Conservation (phyloP, 2,888 invertebrate genomes). For the Lordiphosa fenestrarum region DNA sequence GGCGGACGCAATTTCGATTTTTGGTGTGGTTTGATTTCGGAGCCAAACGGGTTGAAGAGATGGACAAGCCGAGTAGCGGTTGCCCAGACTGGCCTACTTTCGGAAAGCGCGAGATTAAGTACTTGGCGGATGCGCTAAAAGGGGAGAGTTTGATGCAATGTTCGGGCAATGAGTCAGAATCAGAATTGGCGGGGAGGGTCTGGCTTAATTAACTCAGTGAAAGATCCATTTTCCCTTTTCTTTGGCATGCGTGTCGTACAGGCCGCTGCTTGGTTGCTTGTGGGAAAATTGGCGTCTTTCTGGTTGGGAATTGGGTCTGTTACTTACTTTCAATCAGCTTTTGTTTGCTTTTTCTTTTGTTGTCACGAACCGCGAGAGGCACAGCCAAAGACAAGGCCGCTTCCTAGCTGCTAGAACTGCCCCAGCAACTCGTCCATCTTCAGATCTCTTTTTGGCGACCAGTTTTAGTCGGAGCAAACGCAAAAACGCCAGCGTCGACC, state of each 20-base stretch:
- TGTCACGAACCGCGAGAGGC: conserved; percentile 34
- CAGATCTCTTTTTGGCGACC: conserved; percentile 40
- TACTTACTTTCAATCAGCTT: conserved; percentile 59
- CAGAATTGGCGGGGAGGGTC: no score
- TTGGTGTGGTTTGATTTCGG: conserved; percentile 57
- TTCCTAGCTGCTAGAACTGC: conserved; percentile 41
- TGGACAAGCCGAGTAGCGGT: conserved; percentile 57
- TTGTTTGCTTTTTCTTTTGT: conserved; percentile 36
- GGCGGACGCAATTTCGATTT: conserved; percentile 45
- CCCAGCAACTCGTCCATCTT: conserved; percentile 38
- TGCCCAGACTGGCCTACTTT: conserved; percentile 54
- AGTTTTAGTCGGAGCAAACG: conserved; percentile 38
- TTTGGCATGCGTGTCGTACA: conserved; percentile 15
- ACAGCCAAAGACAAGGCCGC: conserved; percentile 53
- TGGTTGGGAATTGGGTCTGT: conserved; percentile 70
- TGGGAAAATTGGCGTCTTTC: conserved; percentile 39
- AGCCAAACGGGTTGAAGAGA: conserved; percentile 28
- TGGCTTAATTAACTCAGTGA: no score
- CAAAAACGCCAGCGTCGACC: conserved; percentile 32
- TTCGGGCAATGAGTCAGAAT: no score
- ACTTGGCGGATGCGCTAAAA: conserved; percentile 23
- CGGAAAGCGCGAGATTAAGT: conserved; percentile 31
- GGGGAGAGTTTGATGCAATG: not conserved
- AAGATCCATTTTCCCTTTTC: conserved; percentile 2
- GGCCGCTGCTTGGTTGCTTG: conserved; percentile 13